A percentile compares a stretch with the other conserved stretches of the same genome.
Evolutionary conservation across 2,113 vertebrate genomes (phyloP).

Genomic region (Ailurus styani): DNA sequence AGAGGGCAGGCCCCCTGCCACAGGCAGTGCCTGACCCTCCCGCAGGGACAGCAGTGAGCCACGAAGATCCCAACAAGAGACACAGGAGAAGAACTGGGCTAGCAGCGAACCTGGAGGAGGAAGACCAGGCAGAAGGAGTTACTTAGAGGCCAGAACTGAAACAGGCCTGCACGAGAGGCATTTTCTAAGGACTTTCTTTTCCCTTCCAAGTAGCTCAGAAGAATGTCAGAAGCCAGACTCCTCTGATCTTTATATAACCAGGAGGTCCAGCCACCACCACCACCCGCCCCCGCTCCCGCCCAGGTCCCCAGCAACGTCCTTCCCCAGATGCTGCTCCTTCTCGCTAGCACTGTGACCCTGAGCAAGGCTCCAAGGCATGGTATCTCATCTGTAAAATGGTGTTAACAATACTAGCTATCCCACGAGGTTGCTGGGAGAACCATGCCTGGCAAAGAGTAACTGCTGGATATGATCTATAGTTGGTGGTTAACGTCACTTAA

Average conservation of each 20-base stretch:
- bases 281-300: too few species aligned
- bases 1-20: slow-evolving; percentile 74
- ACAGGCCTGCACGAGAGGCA: neutral
- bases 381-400: neutral
- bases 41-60: slow-evolving; percentile 84
- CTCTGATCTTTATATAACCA: neutral
- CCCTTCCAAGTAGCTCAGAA: neutral
- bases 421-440: neutral
- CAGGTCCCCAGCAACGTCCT: neutral
- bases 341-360: neutral
- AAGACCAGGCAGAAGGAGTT: slow-evolving; percentile 84
- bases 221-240: neutral
- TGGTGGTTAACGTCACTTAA: neutral
- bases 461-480: too few species aligned
- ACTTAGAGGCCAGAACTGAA: slow-evolving; percentile 56
- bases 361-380: neutral
- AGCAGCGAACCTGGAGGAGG: slow-evolving; percentile 84
- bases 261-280: neutral
- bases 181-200: neutral
- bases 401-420: neutral
- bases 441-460: neutral
- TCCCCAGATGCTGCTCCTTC: neutral
- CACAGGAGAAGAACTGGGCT: slow-evolving; percentile 89
- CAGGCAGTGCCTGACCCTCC: slow-evolving; percentile 80
- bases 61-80: slow-evolving; percentile 85